Percentiles rank a stretch among this genome's conserved stretches.
phyloP scores from a whole-genome alignment of 2,888 invertebrate genomes.

The Deroplatys truncata region DNA sequence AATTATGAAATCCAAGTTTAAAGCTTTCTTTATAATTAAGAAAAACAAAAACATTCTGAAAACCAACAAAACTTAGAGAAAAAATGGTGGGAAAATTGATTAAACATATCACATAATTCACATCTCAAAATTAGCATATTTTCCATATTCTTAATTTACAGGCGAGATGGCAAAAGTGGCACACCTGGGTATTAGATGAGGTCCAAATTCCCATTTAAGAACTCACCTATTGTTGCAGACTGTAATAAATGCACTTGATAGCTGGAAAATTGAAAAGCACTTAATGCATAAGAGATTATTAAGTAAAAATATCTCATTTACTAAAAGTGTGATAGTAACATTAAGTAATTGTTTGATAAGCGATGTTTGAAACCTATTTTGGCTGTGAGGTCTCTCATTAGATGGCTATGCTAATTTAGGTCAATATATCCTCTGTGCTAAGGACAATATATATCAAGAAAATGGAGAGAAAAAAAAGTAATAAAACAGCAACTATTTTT shows the following conservation, averaged over 20 bases:
- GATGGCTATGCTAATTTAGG: too few species aligned
- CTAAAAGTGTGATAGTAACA: too few species aligned
- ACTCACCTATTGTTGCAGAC: not conserved
- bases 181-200: not conserved
- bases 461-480: too few species aligned
- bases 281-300: not conserved
- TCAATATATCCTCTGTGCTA: too few species aligned
- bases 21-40: too few species aligned
- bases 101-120: not conserved
- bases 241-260: not conserved
- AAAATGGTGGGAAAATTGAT: not conserved
- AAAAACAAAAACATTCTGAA: not conserved
- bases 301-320: not conserved
- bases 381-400: too few species aligned
- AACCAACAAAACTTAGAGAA: not conserved
- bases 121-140: not conserved
- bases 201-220: not conserved
- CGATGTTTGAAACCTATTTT: too few species aligned
- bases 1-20: too few species aligned
- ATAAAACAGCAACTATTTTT: too few species aligned
- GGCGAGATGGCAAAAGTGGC: not conserved
- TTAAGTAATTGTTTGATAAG: too few species aligned
- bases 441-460: too few species aligned
- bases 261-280: not conserved
- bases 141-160: not conserved